phyloP scores from a whole-genome alignment of 2,113 vertebrate species.

The Stigmatopora argus region DNA sequence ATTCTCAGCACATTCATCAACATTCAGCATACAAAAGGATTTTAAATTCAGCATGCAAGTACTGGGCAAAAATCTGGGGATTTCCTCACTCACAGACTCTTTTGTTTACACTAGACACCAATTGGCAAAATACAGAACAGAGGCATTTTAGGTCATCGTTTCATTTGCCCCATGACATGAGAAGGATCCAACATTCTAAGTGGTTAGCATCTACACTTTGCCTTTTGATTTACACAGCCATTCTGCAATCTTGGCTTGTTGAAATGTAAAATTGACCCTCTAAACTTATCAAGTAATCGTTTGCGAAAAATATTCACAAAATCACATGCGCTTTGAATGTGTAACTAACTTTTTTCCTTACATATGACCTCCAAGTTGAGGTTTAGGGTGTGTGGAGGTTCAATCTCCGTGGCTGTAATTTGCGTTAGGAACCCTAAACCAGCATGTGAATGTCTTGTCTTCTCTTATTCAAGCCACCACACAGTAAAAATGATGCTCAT shows the following conservation, averaged over 20 bases:
- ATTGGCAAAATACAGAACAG: slow-evolving; percentile 29
- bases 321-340: background rate
- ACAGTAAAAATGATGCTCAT: slow-evolving; percentile 19
- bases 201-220: background rate
- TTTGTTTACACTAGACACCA: slow-evolving; percentile 39
- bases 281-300: background rate
- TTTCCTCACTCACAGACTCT: slow-evolving; percentile 22
- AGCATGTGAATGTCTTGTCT: background rate
- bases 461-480: slow-evolving; percentile 5
- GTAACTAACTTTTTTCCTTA: background rate
- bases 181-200: background rate
- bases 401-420: slow-evolving; percentile 18
- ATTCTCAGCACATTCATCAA: background rate
- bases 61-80: no score
- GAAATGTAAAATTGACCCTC: background rate
- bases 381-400: slow-evolving; percentile 29
- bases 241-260: background rate
- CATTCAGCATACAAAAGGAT: background rate
- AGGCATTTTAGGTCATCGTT: slow-evolving; percentile 31
- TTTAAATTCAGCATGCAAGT: no score
- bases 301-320: background rate
- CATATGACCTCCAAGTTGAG: slow-evolving; percentile 18
- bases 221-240: background rate
- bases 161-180: slow-evolving; percentile 17
- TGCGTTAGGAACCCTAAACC: slow-evolving; percentile 7